These are phyloP conservation scores for Rhingia rostrata DNA, from an alignment of 2,888 invertebrate species.

Conservation along the genomic window DNA sequence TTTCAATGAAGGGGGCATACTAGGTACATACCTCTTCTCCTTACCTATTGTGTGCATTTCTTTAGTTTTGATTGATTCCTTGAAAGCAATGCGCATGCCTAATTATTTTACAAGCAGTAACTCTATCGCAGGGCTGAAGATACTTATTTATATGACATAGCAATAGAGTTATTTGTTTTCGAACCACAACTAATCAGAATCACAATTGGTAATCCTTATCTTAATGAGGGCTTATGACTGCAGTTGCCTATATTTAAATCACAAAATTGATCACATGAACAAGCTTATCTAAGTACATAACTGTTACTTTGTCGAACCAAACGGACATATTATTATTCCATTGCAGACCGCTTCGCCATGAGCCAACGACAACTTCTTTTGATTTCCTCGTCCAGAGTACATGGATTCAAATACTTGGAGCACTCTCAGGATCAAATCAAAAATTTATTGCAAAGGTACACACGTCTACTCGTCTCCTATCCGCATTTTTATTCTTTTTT, in stretches of 20 bases:
- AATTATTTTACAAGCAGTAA: too few species aligned
- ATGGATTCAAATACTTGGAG: slow-evolving; percentile 87
- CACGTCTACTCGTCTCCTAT: not conserved
- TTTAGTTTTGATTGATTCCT: too few species aligned
- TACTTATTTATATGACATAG: too few species aligned
- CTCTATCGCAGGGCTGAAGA: too few species aligned
- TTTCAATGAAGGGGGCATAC: too few species aligned
- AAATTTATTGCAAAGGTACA: slow-evolving; percentile 85
- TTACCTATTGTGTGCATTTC: too few species aligned
- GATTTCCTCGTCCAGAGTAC: slow-evolving; percentile 88
- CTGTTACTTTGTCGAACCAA: not conserved
- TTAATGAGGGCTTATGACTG: not conserved
- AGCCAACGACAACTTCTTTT: slow-evolving; percentile 85
- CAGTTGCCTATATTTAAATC: not conserved
- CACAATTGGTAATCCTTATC: too few species aligned
- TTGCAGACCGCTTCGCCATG: slow-evolving; percentile 65
- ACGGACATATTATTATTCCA: not conserved
- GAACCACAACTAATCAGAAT: too few species aligned
- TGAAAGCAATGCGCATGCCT: too few species aligned
- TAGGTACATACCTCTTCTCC: too few species aligned
- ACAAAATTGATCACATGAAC: slow-evolving; percentile 2
- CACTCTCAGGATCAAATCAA: slow-evolving; percentile 87
- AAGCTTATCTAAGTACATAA: slow-evolving; percentile 26
- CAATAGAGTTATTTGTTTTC: too few species aligned
- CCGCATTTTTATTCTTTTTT: too few species aligned